Conservation (phyloP, 2,797 vertebrate genomes). For the Notolabrus celidotus region DNA sequence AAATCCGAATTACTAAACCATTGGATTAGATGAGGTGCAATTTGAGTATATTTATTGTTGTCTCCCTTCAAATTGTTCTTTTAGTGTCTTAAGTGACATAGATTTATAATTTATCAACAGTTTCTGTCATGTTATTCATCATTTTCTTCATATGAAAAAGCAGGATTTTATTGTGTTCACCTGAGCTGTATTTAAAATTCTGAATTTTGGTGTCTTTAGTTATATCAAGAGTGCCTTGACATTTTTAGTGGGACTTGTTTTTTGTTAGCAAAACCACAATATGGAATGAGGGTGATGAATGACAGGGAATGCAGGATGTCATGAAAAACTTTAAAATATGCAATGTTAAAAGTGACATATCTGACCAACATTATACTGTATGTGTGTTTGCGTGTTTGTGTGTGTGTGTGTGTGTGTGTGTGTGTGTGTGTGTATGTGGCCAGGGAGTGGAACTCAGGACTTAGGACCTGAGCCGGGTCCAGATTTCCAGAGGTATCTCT, state of each 20-base stretch:
- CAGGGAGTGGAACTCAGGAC: not conserved
- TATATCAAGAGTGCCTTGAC: constrained; percentile 85
- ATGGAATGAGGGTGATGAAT: constrained; percentile 10
- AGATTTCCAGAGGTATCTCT: constrained; percentile 4
- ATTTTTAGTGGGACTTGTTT: constrained; percentile 53
- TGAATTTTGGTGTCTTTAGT: constrained; percentile 68
- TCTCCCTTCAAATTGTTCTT: constrained; percentile 36
- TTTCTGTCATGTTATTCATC: constrained; percentile 12
- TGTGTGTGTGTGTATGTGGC: not conserved
- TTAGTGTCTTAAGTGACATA: constrained; percentile 24
- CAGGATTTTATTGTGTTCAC: constrained; percentile 23
- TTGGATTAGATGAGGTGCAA: constrained; percentile 14
- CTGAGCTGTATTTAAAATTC: constrained; percentile 36
- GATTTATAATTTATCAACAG: not conserved
- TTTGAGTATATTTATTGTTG: constrained; percentile 17
- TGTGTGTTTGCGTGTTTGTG: not conserved
- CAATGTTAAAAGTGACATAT: constrained; percentile 62
- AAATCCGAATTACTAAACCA: constrained; percentile 5
- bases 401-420: constrained; percentile 1
- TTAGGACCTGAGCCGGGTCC: constrained; percentile 10
- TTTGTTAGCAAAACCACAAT: constrained; percentile 36
- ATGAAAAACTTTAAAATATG: constrained; percentile 61
- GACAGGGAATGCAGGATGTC: constrained; percentile 35
- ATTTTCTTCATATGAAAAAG: constrained; percentile 21
- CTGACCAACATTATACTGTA: constrained; percentile 22